Evolutionary conservation across 2,797 vertebrate species (phyloP).

Genomic region (Poliocrania exsul): DNA sequence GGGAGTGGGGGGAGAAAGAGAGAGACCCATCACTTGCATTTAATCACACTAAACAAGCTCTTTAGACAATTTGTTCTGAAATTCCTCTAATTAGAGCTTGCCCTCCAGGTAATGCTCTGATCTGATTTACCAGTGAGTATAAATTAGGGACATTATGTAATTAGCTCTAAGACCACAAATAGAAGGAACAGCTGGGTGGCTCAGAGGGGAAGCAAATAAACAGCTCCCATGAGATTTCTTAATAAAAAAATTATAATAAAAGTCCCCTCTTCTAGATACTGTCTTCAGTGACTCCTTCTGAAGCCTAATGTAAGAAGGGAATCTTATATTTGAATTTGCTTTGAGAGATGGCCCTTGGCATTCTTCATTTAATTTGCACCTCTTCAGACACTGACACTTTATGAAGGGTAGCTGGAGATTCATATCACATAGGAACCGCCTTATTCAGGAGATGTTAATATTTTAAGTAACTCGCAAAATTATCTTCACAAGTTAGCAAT

Average conservation of each 20-base stretch:
- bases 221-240: slow-evolving; percentile 64
- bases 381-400: neutral
- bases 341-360: neutral
- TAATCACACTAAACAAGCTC: slow-evolving; percentile 79
- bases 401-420: neutral
- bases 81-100: slow-evolving; percentile 80
- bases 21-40: slow-evolving; percentile 57
- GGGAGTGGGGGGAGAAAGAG: neutral
- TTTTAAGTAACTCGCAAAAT: slow-evolving; percentile 2
- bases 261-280: neutral
- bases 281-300: neutral
- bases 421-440: neutral
- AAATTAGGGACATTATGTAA: slow-evolving; percentile 84
- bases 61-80: slow-evolving; percentile 82
- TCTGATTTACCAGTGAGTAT: slow-evolving; percentile 81
- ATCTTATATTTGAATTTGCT: neutral
- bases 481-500: neutral
- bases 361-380: neutral
- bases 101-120: slow-evolving; percentile 81
- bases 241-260: slow-evolving; percentile 44
- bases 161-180: slow-evolving; percentile 81
- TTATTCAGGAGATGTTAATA: neutral
- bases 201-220: slow-evolving; percentile 70
- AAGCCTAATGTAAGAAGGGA: neutral
- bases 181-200: slow-evolving; percentile 78